Conservation (phyloP, 2,797 vertebrate genomes). For the Siniperca obscura region DNA sequence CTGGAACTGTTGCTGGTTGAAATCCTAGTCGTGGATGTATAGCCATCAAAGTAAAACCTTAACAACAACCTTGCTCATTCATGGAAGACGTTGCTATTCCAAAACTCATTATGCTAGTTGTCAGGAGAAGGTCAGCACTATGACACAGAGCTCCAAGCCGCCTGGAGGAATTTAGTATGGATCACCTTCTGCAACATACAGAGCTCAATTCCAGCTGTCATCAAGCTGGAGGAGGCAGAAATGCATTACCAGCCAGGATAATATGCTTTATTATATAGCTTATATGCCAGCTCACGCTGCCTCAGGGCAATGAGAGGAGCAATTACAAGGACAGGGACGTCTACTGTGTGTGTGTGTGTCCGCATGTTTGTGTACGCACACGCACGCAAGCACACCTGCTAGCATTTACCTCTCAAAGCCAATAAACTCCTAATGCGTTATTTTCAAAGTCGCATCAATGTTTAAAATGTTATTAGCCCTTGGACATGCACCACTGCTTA, state of each 20-base stretch:
- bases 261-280: constrained; percentile 82
- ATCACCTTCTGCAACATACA: constrained; percentile 75
- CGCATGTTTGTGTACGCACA: constrained; percentile 9
- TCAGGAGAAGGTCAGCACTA: constrained; percentile 79
- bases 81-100: constrained; percentile 63
- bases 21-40: constrained; percentile 23
- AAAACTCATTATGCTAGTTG: constrained; percentile 79
- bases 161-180: constrained; percentile 81
- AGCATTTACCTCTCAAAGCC: constrained; percentile 79
- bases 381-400: constrained; percentile 64
- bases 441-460: constrained; percentile 82
- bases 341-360: constrained; percentile 41
- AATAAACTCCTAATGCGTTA: constrained; percentile 77
- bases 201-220: constrained; percentile 82
- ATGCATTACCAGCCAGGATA: constrained; percentile 80
- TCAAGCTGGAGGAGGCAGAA: constrained; percentile 77
- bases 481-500: constrained; percentile 71
- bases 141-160: constrained; percentile 73
- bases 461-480: constrained; percentile 80
- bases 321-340: constrained; percentile 78
- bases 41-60: constrained; percentile 55
- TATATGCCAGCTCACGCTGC: constrained; percentile 80
- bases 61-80: constrained; percentile 66
- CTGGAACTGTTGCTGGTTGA: constrained; percentile 3
- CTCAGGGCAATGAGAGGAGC: constrained; percentile 76